Evolutionary conservation across 2,888 invertebrate species (phyloP).

Genomic region (Phyllotreta striolata): DNA sequence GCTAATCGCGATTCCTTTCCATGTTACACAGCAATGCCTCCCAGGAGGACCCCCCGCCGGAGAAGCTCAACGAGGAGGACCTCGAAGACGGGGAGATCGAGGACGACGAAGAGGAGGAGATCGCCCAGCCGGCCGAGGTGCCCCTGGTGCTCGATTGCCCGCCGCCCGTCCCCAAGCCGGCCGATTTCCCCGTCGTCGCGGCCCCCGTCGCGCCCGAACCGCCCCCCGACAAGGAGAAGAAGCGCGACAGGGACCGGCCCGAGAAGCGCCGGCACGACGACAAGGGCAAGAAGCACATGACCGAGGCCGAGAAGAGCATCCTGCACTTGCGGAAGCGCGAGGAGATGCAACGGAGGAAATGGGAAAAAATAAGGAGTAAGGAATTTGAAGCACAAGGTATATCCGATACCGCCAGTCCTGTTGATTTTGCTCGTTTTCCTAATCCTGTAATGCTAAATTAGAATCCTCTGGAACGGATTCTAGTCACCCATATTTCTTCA

Average conservation of each 20-base stretch:
- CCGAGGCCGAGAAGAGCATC: slow-evolving; percentile 61
- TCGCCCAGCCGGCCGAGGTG: slow-evolving; percentile 30
- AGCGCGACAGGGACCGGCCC: slow-evolving; percentile 35
- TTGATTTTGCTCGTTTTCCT: no score
- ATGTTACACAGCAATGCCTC: slow-evolving; percentile 37
- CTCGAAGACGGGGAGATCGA: slow-evolving; percentile 90
- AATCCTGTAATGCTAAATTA: no score
- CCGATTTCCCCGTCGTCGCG: not conserved
- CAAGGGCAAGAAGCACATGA: slow-evolving; percentile 55
- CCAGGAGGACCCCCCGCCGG: slow-evolving; percentile 36
- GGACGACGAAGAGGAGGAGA: slow-evolving; percentile 67
- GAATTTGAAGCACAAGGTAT: slow-evolving; percentile 47
- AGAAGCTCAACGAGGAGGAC: slow-evolving; percentile 65
- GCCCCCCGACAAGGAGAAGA: slow-evolving; percentile 39
- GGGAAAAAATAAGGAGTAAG: slow-evolving; percentile 54
- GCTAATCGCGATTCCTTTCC: no score
- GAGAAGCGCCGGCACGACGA: slow-evolving; percentile 50
- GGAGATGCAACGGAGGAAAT: slow-evolving; percentile 57
- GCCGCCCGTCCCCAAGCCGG: slow-evolving; percentile 1
- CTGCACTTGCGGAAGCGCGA: slow-evolving; percentile 58
- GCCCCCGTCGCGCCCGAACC: slow-evolving; percentile 11
- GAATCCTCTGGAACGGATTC: no score
- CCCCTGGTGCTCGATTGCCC: slow-evolving; percentile 18
- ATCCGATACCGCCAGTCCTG: slow-evolving; percentile 1
- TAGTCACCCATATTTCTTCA: no score